These are phyloP conservation scores for Pterostichus niger DNA, from an alignment of 2,888 invertebrate species.

Conservation along the genomic window DNA sequence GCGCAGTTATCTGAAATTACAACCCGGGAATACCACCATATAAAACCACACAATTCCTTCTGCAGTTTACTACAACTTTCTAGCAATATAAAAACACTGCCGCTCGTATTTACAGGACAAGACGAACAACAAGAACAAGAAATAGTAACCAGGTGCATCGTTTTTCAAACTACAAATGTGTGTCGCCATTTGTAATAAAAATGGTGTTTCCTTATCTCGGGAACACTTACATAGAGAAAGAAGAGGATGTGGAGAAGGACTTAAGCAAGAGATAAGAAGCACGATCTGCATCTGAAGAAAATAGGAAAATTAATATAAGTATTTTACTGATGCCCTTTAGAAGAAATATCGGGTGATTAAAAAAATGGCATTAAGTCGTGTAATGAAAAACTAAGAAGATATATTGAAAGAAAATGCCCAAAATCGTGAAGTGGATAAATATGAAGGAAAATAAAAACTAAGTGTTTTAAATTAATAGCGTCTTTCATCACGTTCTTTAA, in stretches of 20 bases:
- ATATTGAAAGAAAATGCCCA: too few relatives aligned
- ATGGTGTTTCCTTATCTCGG: conserved; percentile 52
- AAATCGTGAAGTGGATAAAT: too few relatives aligned
- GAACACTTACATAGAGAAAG: background rate
- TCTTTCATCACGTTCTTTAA: too few relatives aligned
- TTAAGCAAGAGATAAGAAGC: background rate
- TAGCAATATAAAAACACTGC: background rate
- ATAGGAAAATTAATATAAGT: too few relatives aligned
- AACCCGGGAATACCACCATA: conserved; percentile 19
- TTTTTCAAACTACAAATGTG: conserved; percentile 55
- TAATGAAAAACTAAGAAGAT: too few relatives aligned
- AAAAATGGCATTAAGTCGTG: too few relatives aligned
- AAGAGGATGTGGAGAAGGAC: background rate
- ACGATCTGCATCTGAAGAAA: too few relatives aligned
- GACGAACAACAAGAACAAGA: conserved; percentile 17
- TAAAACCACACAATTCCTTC: conserved; percentile 41
- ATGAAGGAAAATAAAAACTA: too few relatives aligned
- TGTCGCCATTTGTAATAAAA: conserved; percentile 60
- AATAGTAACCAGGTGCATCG: conserved; percentile 59
- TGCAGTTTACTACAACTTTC: conserved; percentile 37
- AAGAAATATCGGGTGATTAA: too few relatives aligned
- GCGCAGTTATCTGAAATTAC: conserved; percentile 45
- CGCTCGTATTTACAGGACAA: conserved; percentile 9
- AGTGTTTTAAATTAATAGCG: too few relatives aligned
- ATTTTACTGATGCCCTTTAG: too few relatives aligned